Evolutionary conservation across 2,113 vertebrate species (phyloP).

Genomic region (Cinclus mexicanus): DNA sequence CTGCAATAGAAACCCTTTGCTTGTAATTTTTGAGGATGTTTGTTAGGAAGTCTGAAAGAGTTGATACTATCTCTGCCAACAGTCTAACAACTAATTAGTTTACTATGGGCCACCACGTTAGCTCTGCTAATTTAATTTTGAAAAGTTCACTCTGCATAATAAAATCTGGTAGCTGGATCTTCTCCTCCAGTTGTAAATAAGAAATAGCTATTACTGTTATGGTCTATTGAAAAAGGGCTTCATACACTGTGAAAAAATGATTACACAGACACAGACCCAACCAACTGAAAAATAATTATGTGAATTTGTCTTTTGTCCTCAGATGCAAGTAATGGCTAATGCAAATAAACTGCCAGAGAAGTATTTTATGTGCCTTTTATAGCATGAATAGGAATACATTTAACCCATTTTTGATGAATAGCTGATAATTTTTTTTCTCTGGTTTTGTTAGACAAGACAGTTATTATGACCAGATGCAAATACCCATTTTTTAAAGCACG

Average conservation of each 20-base stretch:
- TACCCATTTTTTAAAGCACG: background rate
- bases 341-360: constrained; percentile 36
- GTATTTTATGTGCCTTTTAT: constrained; percentile 33
- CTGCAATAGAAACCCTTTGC: background rate
- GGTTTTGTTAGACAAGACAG: background rate
- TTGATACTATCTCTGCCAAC: background rate
- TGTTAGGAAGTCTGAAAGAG: background rate
- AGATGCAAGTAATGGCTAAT: constrained; percentile 36
- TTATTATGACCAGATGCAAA: background rate
- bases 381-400: background rate
- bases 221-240: constrained; percentile 36
- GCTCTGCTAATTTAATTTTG: constrained; percentile 19
- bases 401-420: background rate
- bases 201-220: background rate
- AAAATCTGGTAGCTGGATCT: background rate
- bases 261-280: constrained; percentile 37
- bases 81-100: constrained; percentile 4
- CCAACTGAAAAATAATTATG: constrained; percentile 51
- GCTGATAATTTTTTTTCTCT: background rate
- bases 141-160: constrained; percentile 30
- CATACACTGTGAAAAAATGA: constrained; percentile 25
- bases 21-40: background rate
- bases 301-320: constrained; percentile 57
- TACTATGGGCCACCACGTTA: background rate
- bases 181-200: constrained; percentile 19